Conservation (phyloP, 1,140 invertebrate genomes). For the Micrasema longulum region DNA sequence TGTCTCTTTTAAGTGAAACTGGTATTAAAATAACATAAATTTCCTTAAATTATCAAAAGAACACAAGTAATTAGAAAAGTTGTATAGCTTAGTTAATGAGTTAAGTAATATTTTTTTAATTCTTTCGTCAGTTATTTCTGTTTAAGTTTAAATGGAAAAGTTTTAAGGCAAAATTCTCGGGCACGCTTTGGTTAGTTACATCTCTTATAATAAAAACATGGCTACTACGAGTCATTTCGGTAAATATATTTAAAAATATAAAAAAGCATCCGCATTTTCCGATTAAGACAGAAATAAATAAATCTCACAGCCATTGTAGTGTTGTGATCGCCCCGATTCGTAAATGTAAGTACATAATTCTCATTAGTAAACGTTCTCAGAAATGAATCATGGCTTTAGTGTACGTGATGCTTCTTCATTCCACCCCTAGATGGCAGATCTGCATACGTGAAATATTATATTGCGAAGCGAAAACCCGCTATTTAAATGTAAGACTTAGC, state of each 20-base stretch:
- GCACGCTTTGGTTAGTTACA: neutral
- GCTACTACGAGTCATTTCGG: neutral
- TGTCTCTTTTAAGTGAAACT: too few species aligned
- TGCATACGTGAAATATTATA: too few species aligned
- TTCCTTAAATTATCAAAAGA: too few species aligned
- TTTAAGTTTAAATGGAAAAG: too few species aligned
- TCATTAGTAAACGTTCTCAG: conserved; percentile 22
- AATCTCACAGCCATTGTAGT: neutral
- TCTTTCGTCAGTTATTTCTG: too few species aligned
- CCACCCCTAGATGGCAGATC: too few species aligned
- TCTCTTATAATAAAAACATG: conserved; percentile 13
- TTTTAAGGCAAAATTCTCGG: conserved; percentile 15
- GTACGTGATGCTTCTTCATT: conserved; percentile 16
- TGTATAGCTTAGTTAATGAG: too few species aligned
- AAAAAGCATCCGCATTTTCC: neutral
- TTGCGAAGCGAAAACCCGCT: too few species aligned
- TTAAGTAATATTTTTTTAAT: too few species aligned
- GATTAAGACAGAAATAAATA: neutral
- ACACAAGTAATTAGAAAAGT: too few species aligned
- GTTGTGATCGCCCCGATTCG: neutral
- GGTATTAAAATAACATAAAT: too few species aligned
- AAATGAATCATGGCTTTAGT: neutral
- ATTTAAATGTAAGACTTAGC: too few species aligned
- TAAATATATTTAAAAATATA: conserved; percentile 18
- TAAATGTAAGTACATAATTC: conserved; percentile 31